Percentiles rank a stretch among this genome's conserved stretches.
Conservation (phyloP, 2,888 invertebrate species). For the Ophion ventricosus region DNA sequence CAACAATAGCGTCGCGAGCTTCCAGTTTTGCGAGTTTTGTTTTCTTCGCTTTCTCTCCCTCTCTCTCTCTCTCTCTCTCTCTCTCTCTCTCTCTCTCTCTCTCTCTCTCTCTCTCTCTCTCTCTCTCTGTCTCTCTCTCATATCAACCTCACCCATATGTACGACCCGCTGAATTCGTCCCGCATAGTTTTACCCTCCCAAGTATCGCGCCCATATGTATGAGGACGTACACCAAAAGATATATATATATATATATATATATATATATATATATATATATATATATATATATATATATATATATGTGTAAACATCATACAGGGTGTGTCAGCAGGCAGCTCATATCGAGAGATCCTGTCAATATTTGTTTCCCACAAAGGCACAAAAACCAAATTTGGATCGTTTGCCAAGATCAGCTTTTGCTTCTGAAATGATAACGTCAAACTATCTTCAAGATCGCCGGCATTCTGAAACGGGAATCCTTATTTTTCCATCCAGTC, state of each 20-base stretch:
- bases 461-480: too few species aligned
- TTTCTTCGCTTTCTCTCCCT: slow-evolving; percentile 27
- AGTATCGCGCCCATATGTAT: neutral
- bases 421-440: too few species aligned
- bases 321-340: too few species aligned
- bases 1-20: slow-evolving; percentile 64
- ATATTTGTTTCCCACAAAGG: too few species aligned
- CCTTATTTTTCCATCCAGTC: too few species aligned
- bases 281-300: too few species aligned
- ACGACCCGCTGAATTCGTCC: slow-evolving; percentile 35
- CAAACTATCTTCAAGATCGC: too few species aligned
- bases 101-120: slow-evolving; percentile 28
- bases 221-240: neutral
- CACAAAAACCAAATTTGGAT: too few species aligned
- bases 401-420: too few species aligned
- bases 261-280: too few species aligned
- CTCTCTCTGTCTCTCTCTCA: slow-evolving; percentile 29
- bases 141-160: slow-evolving; percentile 38
- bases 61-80: slow-evolving; percentile 32
- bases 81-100: slow-evolving; percentile 31
- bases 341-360: too few species aligned
- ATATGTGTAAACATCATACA: too few species aligned
- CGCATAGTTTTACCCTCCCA: slow-evolving; percentile 18
- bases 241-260: neutral
- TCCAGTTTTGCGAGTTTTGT: slow-evolving; percentile 10